Base-by-base conservation (phyloP, 37 sponge, comb jelly and placozoan species). In the Haliclona indistincta region DNA sequence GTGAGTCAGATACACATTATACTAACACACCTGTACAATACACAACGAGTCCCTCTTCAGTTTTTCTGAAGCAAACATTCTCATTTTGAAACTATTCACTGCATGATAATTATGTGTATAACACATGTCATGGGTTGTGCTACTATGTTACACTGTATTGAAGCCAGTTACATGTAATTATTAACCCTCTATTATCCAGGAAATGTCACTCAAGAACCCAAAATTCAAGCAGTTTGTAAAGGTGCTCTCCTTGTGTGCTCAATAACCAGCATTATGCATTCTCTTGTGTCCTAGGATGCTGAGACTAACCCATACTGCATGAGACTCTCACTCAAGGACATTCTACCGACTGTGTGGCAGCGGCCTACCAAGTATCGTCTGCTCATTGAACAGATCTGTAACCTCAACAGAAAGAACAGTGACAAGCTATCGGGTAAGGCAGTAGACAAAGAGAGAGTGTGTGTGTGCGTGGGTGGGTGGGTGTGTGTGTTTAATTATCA, bases 341-440 rank as follows among this genome's bases (percentile, higher is more conserved):
- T 91, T 26, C 81, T 79, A 37, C 87, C 88, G 63, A 86, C 72
- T 44, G 79, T 83, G 22, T 86, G 87, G 91, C 51, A 66, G 20
- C 52, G 91, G n/a, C 87, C 86, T 28, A 91, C 87, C 29, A 77
- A 74, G 26, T 91, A 85, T 64, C 64, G 71, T 54, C 68, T 91
- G 0, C 82, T 91, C 33, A 63, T 86, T 1, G 74, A 91, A 32
- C 70, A 76, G 11, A 82, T 91, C 11, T 4, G 68, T 10, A 71
- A 73, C 10, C 43, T 81, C 15, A 84, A 81, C 78, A 81, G 71
- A 54, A 69, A 80, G 43, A 47, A 84, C 44, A 47, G 45, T 65
- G 79, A 68, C 4, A 65, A 89, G 13, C 70, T 83, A 22, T 68
- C 73, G 17, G 76, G 86, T 86, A 42, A 69, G 77, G 20, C 8